These are phyloP conservation scores for Trichopoda pennipes DNA, from an alignment of 2,888 invertebrate genomes.

Conservation along the genomic window DNA sequence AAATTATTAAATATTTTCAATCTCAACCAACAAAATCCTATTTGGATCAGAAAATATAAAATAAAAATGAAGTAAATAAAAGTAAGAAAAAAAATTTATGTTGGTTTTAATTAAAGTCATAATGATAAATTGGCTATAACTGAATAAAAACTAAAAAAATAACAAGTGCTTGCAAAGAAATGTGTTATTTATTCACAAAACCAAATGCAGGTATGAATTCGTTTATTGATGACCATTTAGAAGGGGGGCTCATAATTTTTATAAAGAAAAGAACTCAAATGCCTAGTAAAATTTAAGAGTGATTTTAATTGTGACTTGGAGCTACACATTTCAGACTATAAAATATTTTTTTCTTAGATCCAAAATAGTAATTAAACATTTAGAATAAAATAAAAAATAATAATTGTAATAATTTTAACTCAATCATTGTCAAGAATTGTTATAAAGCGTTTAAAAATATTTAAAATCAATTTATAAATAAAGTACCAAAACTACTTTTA, in stretches of 20 bases:
- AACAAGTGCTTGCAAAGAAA: constrained; percentile 4
- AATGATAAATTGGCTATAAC: constrained; percentile 48
- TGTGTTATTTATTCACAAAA: neutral
- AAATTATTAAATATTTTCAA: constrained; percentile 3
- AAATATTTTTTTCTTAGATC: too few species aligned
- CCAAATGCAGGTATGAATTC: neutral
- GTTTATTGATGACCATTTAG: neutral
- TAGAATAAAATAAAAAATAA: too few species aligned
- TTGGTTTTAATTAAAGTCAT: constrained; percentile 46
- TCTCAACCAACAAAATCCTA: neutral
- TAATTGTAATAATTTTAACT: too few species aligned
- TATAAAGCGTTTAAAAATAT: too few species aligned
- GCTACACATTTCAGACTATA: too few species aligned
- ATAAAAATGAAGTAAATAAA: constrained; percentile 16
- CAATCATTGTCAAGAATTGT: too few species aligned
- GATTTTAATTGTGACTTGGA: too few species aligned
- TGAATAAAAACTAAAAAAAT: neutral
- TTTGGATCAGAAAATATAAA: constrained; percentile 18
- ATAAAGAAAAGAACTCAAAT: too few species aligned
- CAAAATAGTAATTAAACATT: too few species aligned
- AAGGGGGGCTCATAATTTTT: neutral
- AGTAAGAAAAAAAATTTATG: constrained; percentile 13
- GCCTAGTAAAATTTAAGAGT: too few species aligned
- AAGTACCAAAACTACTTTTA: too few species aligned
- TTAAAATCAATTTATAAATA: too few species aligned